Base-by-base conservation (phyloP, 2,888 invertebrate genomes). In the Heliconius cydno region DNA sequence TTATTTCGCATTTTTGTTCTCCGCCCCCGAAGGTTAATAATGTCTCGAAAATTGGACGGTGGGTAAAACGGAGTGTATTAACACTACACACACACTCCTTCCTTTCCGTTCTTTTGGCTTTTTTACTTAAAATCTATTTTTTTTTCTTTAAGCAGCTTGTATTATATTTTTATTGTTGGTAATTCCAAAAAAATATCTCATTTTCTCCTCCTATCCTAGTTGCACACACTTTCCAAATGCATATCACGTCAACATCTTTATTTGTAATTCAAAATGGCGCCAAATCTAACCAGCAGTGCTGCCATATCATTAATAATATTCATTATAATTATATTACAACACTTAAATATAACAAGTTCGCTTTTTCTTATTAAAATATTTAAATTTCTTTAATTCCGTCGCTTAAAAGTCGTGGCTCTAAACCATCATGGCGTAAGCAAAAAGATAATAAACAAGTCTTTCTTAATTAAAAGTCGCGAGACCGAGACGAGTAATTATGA, bases 391-490 rank as follows among this genome's bases (percentile, higher is more conserved):
- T 84, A 84, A 85, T 84, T 84, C 84, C 81, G 83, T 79, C 80
- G 82, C 81, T 83, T 81, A 80, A 82, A 83, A 82, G 80, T 80
- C 82, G 75, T 75, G 75, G 65, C 75, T 74, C 74, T 75, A 75
- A 75, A 75, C 75, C 75, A 75, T 65, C 63, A 75, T 77, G 81
- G 82, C 80, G 82, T 76, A 80, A 75, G 80, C 85, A 88, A 89
- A 91, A 91, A 89, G 86, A 87, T 87, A 88, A 89, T 88, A 89
- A 90, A 90, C 88, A 88, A 88, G 86, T 87, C 85, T 85, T 83
- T 85, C 88, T 90, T 91, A 91, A 91, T 91, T 91, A 91, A 91
- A 90, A 91, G 86, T 84, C 89, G 88, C 88, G 90, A 87, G 88
- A 87, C 87, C 89, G 87, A 85, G 84, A 86, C 84, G 85, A 87